Evolutionary conservation across 2,888 invertebrate species (phyloP).

Genomic region (Caenorhabditis sp.): DNA sequence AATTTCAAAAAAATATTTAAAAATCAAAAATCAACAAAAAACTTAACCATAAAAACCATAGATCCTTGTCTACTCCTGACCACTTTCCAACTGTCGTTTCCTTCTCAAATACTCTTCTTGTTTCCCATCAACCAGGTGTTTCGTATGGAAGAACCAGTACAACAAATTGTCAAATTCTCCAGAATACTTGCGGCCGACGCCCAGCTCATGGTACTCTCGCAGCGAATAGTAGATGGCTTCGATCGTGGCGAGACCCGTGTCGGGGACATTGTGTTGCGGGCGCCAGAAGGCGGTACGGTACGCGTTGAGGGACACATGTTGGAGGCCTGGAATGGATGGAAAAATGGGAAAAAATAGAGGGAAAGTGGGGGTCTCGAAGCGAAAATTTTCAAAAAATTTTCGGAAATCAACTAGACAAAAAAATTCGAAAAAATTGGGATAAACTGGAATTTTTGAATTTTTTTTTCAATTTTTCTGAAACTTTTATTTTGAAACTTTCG

Average conservation of each 20-base stretch:
- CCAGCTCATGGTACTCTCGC: constrained; percentile 71
- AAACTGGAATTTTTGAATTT: not conserved
- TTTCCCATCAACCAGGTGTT: constrained; percentile 63
- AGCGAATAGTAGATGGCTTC: constrained; percentile 84
- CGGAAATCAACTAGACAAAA: no score
- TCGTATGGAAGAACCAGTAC: constrained; percentile 80
- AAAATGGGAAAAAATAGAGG: no score
- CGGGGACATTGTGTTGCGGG: constrained; percentile 82
- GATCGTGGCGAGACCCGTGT: constrained; percentile 84
- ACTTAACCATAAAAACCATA: no score
- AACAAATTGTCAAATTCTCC: constrained; percentile 77
- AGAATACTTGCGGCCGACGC: constrained; percentile 46
- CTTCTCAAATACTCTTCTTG: constrained; percentile 46
- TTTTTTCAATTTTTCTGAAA: no score
- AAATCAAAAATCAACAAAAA: no score
- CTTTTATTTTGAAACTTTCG: no score
- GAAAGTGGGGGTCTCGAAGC: no score
- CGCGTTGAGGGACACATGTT: constrained; percentile 83
- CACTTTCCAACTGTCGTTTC: no score
- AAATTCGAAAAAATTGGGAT: constrained; percentile 3
- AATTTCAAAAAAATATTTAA: no score
- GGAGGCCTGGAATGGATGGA: no score
- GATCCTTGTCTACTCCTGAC: no score
- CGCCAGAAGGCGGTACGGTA: constrained; percentile 85
- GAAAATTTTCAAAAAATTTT: no score